Base-by-base conservation (phyloP, 2,113 vertebrate species). In the Petromus typicus region DNA sequence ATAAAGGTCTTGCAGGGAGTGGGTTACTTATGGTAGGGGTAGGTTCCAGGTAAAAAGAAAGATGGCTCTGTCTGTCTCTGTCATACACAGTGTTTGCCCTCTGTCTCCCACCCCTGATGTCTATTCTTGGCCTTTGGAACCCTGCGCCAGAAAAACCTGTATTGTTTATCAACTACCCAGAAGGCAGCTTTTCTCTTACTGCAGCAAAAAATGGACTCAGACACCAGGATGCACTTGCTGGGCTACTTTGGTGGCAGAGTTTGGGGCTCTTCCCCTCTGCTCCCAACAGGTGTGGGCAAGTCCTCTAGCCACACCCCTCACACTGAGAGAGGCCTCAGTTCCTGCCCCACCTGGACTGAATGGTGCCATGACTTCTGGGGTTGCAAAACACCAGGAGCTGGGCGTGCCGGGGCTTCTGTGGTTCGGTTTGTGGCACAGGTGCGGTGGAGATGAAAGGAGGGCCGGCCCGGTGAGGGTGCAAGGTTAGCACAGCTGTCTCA, bases 381-480 rank as follows among this genome's bases (percentile, higher is more conserved):
- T 59, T 45, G 51, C 22, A 17, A 3, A 57, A 25, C 7, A 2
- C 5, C 9, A 63, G 75, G 51, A 20, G 51, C 69, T n/a, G 16
- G 43, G 54, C 2, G 0, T 23, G 85, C 51, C 2, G 59, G 37
- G 23, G 23, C 69, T 40, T 27, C 43, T n/a, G 4, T 2, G 13
- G 51, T 34, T 56, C 3, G 13, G 51, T 34, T 56, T 34, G 2
- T 0, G 40, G 30, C 67, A 27, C 63, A 37, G 63, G 51, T 23
- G 1, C 18, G 34, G 11, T 5, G 48, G 43, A 25, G 27, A 51
- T 14, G 17, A 56, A 40, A 56, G 45, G 67, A 40, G 63, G n/a
- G 4, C 0, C 2, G 0, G 32, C 16, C 25, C 2, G 7, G 16
- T 14, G 22, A 12, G 30, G 78, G 22, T 48, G 30, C 67, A 14